Conservation (phyloP, 1,140 invertebrate species). For the Panagrolaimus sp. region DNA sequence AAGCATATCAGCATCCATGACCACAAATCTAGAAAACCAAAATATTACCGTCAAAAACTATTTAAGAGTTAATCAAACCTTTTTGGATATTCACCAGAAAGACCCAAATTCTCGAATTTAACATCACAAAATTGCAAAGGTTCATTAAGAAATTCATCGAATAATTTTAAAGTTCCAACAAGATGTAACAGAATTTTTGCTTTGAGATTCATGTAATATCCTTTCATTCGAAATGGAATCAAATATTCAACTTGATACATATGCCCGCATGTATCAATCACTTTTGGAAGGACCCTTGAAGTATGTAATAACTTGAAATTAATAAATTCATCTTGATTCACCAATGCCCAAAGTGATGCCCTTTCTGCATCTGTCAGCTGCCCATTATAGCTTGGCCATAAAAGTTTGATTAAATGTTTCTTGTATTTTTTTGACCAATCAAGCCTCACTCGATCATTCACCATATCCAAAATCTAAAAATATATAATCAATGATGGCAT, state of each 20-base stretch:
- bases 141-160: slow-evolving; percentile 59
- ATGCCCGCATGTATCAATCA: slow-evolving; percentile 56
- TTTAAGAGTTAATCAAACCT: slow-evolving; percentile 31
- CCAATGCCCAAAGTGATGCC: slow-evolving; percentile 51
- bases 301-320: not conserved
- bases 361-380: slow-evolving; percentile 44
- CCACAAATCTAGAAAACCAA: slow-evolving; percentile 43
- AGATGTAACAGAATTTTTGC: slow-evolving; percentile 57
- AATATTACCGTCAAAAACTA: not conserved
- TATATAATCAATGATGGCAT: slow-evolving; percentile 18
- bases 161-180: slow-evolving; percentile 59
- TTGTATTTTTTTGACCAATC: slow-evolving; percentile 52
- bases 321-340: slow-evolving; percentile 55
- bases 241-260: slow-evolving; percentile 51
- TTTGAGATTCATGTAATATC: slow-evolving; percentile 49
- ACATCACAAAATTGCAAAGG: slow-evolving; percentile 59
- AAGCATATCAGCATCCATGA: slow-evolving; percentile 58
- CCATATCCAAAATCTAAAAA: slow-evolving; percentile 48
- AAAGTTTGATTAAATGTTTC: slow-evolving; percentile 43
- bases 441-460: slow-evolving; percentile 53
- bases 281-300: slow-evolving; percentile 42
- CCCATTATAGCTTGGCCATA: slow-evolving; percentile 49
- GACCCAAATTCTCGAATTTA: slow-evolving; percentile 56
- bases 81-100: slow-evolving; percentile 59
- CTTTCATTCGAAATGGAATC: slow-evolving; percentile 57